Conservation (phyloP, 1,140 invertebrate genomes). For the Pseudomyrmex pallidus region DNA sequence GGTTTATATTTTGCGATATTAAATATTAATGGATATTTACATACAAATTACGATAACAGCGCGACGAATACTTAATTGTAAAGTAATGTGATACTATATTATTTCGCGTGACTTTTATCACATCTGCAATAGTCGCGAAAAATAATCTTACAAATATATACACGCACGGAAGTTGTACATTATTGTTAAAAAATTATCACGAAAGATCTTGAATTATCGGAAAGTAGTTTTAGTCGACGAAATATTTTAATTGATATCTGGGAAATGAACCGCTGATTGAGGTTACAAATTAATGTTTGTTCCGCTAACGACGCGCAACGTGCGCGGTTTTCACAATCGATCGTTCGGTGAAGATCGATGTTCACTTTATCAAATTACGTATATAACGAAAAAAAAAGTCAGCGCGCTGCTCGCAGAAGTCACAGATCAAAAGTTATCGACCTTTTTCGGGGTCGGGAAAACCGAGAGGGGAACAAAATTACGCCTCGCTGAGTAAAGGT, state of each 20-base stretch:
- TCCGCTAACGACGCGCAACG: slow-evolving; percentile 36
- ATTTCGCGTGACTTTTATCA: neutral
- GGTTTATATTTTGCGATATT: neutral
- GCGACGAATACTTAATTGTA: neutral
- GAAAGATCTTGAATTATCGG: neutral
- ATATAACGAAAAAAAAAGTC: slow-evolving; percentile 33
- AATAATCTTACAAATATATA: no score
- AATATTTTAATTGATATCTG: slow-evolving; percentile 49
- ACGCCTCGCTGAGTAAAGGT: slow-evolving; percentile 50
- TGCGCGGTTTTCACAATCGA: slow-evolving; percentile 24
- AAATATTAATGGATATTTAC: neutral
- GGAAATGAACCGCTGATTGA: slow-evolving; percentile 36
- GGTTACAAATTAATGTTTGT: slow-evolving; percentile 39
- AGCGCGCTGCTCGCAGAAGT: neutral
- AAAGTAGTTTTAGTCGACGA: slow-evolving; percentile 26
- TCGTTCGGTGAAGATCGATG: slow-evolving; percentile 4
- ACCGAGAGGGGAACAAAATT: slow-evolving; percentile 35
- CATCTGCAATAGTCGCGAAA: neutral
- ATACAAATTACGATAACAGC: neutral
- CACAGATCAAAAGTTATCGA: slow-evolving; percentile 66
- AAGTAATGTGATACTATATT: neutral
- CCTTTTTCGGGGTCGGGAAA: neutral
- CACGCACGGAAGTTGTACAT: neutral
- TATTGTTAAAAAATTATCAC: slow-evolving; percentile 8
- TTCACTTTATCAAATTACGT: neutral